Evolutionary conservation across 2,113 vertebrate species (phyloP).

Genomic region (Struthidea cinerea): DNA sequence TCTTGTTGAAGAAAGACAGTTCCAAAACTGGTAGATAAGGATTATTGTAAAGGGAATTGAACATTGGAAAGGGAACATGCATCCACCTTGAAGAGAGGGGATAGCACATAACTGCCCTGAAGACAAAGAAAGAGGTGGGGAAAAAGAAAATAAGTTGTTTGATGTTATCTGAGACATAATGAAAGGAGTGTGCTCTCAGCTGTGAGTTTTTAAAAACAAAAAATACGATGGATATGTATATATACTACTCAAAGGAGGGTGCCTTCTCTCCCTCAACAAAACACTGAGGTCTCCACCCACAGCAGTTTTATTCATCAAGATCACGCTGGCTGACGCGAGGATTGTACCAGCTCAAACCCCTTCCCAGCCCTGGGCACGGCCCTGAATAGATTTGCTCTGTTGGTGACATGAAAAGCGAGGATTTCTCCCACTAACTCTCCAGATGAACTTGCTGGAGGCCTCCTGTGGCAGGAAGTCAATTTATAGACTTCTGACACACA

Average conservation of each 20-base stretch:
- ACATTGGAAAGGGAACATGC: not conserved
- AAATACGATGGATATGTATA: not conserved
- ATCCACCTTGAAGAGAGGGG: not conserved
- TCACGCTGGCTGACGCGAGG: not conserved
- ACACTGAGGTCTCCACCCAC: not conserved
- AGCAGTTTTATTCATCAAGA: not conserved
- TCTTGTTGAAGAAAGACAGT: not conserved
- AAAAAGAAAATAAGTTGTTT: not conserved
- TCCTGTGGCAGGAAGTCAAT: conserved; percentile 5
- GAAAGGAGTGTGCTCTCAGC: not conserved
- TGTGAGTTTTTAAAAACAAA: not conserved
- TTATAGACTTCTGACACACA: conserved; percentile 15
- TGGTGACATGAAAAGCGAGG: not conserved
- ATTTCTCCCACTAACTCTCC: not conserved
- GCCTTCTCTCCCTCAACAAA: not conserved
- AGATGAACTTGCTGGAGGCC: not conserved
- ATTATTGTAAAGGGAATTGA: not conserved
- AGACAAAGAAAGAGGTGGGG: not conserved
- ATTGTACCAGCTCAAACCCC: not conserved
- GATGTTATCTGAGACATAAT: not conserved
- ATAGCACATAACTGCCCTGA: not conserved
- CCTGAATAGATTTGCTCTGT: not conserved
- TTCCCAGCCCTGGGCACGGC: not conserved
- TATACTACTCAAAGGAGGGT: not conserved
- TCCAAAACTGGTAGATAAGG: conserved; percentile 16